Evolutionary conservation across 2,797 vertebrate genomes (phyloP), one percentile per base, ranked within the genome.

Genomic region (Pteropus rufus): DNA sequence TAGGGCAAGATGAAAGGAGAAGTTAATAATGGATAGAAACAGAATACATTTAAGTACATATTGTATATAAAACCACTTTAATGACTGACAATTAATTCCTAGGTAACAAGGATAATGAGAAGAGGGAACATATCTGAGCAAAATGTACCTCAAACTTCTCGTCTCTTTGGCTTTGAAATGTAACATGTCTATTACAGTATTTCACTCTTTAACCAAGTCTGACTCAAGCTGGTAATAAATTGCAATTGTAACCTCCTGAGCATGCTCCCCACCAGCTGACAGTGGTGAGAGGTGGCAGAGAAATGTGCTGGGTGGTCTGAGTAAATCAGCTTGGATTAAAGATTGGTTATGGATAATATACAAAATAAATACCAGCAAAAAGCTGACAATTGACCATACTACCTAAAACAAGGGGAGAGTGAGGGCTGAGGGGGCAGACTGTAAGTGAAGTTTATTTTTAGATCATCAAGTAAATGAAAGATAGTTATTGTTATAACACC

Each of bases 1-100:
- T 3, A n/a, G 72, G 64, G 5, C 16, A 21, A n/a, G 15, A 19
- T 7, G 21, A 69, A 36, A 49, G 14, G 4, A 31, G 62, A 24
- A 46, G 6, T 10, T 52, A 8, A 11, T 14, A 8, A 56, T 1
- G 3, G 2, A 77, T 6, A 14, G 23, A 34, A 52, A 41, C 7
- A 16, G 34, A 67, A 16, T 41, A 41, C 39, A 6, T 0, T 0
- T 2, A 18, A 67, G 14, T n/a, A 39, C 6, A 0, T 24, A 52
- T 8, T 52, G 5, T 21, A 34, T 8, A 5, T 39, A 85, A 60
- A 86, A 81, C 16, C 39, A 77, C 82, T 75, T 41, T 8, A 46
- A 62, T 91, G 62, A 49, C 9, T 44, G 2, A 76, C 26, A 67
- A 39, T n/a, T 31, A 14, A 44, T 72, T 31, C 67, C 79, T n/a